Base-by-base conservation (phyloP, 1,140 invertebrate genomes). In the Pseudobourletiella spinata region DNA sequence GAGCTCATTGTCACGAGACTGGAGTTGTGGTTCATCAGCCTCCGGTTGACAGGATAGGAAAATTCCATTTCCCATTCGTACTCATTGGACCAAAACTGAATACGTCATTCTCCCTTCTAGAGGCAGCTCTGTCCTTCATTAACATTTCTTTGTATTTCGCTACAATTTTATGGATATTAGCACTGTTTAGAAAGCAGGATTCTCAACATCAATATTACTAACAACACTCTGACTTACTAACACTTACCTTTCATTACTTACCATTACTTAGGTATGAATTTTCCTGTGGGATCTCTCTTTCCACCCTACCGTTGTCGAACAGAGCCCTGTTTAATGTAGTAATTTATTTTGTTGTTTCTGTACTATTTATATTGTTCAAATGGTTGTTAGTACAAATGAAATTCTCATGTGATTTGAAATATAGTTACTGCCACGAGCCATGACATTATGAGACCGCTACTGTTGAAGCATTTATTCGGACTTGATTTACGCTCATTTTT, bases 161-260 rank as follows among this genome's bases (percentile, higher is more conserved):
- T 16, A 54, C 50, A 8, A 54, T 54, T 26, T 22, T 54, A 8
- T 54, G 50, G 50, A 54, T 54, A 26, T 22, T 48, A 39, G 32
- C 8, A 39, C 32, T 39, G 32, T 39, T 39, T n/a, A n/a, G n/a
- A n/a, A n/a, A n/a, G n/a, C n/a, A n/a, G n/a, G n/a, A n/a, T n/a
- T n/a, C n/a, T n/a, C n/a, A n/a, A n/a, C 8, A n/a, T 39, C 32
- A 39, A n/a, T 39, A 11, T 11, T 11, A n/a, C n/a, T 11, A 39
- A 39, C 8, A 39, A 39, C n/a, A 39, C 32, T 39, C 8, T 11
- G n/a, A 39, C n/a, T 8, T 39, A 11, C 8, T n/a, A 39, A 39
- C n/a, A 39, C 32, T 11, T 39, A 39, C 8, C 8, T 11, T 11
- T 39, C 8, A 39, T 39, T 8, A 39, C n/a, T 39, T 39, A 39